These are phyloP conservation scores for Epistrophe eligans DNA, from an alignment of 2,888 invertebrate species.

Conservation along the genomic window DNA sequence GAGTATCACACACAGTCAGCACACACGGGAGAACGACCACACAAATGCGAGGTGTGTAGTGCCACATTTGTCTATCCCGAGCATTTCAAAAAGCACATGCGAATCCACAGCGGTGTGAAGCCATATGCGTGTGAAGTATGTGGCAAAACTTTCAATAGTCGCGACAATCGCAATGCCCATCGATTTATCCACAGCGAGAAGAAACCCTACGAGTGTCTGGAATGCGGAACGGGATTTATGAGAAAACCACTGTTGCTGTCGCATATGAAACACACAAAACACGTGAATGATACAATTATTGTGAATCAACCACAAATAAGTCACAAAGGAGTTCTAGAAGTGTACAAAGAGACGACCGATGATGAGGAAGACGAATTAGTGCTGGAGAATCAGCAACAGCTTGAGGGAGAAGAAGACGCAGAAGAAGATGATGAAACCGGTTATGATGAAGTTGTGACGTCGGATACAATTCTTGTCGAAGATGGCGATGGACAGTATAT, in stretches of 20 bases:
- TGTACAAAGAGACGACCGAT: constrained; percentile 47
- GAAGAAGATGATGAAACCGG: neutral
- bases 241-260: constrained; percentile 90
- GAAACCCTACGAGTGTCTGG: constrained; percentile 93
- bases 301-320: constrained; percentile 91
- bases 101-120: constrained; percentile 91
- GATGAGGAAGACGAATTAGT: constrained; percentile 51
- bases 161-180: constrained; percentile 93
- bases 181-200: constrained; percentile 93
- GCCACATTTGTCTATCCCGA: constrained; percentile 93
- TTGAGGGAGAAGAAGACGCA: constrained; percentile 29
- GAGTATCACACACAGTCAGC: constrained; percentile 93
- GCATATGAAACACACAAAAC: constrained; percentile 87
- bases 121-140: constrained; percentile 92
- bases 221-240: constrained; percentile 93
- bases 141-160: constrained; percentile 92
- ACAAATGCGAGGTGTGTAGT: constrained; percentile 89
- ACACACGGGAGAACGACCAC: constrained; percentile 92
- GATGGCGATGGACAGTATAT: constrained; percentile 76
- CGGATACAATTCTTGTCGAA: constrained; percentile 68
- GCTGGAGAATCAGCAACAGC: constrained; percentile 17
- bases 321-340: constrained; percentile 84
- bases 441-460: constrained; percentile 59
- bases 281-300: constrained; percentile 91
- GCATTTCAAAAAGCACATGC: constrained; percentile 89